These are phyloP conservation scores for Nemapogon koenigi DNA, from an alignment of 2,888 invertebrate genomes.

Conservation along the genomic window DNA sequence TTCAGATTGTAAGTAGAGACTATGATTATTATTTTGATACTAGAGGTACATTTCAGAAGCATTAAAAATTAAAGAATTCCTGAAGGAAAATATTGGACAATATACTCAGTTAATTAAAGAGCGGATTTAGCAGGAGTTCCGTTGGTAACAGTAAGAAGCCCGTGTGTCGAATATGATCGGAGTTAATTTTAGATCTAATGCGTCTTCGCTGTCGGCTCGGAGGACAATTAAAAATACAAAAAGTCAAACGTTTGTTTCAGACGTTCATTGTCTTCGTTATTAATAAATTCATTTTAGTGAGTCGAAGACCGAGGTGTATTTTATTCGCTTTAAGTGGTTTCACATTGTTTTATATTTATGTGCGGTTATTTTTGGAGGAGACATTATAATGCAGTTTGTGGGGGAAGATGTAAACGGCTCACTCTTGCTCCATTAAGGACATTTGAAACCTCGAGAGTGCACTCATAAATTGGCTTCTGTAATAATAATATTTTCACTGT, in stretches of 20 bases:
- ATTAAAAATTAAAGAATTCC: no score
- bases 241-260: slow-evolving; percentile 61
- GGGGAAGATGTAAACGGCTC: slow-evolving; percentile 60
- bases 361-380: slow-evolving; percentile 60
- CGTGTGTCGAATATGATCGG: slow-evolving; percentile 55
- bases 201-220: slow-evolving; percentile 54
- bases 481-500: slow-evolving; percentile 34
- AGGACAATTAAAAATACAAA: slow-evolving; percentile 64
- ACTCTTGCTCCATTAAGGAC: slow-evolving; percentile 62
- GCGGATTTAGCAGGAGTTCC: no score
- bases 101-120: no score
- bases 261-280: slow-evolving; percentile 65
- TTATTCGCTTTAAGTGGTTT: slow-evolving; percentile 67
- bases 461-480: slow-evolving; percentile 60
- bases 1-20: no score
- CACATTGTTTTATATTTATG: slow-evolving; percentile 66
- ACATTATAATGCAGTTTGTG: slow-evolving; percentile 64
- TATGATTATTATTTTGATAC: no score
- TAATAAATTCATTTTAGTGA: slow-evolving; percentile 66
- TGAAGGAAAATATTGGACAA: no score
- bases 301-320: slow-evolving; percentile 61
- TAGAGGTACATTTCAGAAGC: no score
- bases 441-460: slow-evolving; percentile 63
- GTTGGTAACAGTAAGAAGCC: slow-evolving; percentile 15
- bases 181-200: slow-evolving; percentile 63